phyloP scores from a whole-genome alignment of 2,888 invertebrate genomes.

The Pyrochroa serraticornis region DNA sequence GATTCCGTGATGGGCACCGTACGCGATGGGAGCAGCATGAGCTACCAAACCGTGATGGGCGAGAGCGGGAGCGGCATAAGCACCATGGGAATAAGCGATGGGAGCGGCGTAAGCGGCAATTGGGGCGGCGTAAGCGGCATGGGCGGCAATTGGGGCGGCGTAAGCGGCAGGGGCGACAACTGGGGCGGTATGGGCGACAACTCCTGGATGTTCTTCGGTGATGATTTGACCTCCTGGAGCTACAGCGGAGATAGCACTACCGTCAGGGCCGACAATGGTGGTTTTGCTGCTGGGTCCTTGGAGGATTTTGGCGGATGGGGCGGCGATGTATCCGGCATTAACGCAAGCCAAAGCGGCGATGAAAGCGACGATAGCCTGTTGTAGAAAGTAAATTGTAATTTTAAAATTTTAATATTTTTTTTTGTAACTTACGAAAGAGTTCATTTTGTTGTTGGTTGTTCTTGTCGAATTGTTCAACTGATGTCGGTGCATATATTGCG shows the following conservation, averaged over 20 bases:
- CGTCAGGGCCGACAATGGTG: slow-evolving; percentile 43
- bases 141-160: slow-evolving; percentile 14
- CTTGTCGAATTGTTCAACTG: slow-evolving; percentile 18
- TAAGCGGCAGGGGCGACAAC: slow-evolving; percentile 21
- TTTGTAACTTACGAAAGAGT: slow-evolving; percentile 42
- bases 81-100: background rate
- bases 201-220: slow-evolving; percentile 33
- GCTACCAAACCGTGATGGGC: background rate
- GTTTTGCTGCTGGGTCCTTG: slow-evolving; percentile 46
- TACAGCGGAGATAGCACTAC: slow-evolving; percentile 37
- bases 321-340: slow-evolving; percentile 38
- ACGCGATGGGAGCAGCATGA: slow-evolving; percentile 25
- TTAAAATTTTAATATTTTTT: background rate
- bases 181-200: slow-evolving; percentile 30
- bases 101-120: slow-evolving; percentile 14
- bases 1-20: too few species aligned
- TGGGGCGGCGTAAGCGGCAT: slow-evolving; percentile 23
- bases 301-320: slow-evolving; percentile 39
- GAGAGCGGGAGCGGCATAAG: slow-evolving; percentile 14
- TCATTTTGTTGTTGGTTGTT: slow-evolving; percentile 36
- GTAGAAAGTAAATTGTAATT: background rate
- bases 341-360: slow-evolving; percentile 43
- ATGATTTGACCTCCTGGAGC: slow-evolving; percentile 38
- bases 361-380: slow-evolving; percentile 33
- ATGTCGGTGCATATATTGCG: slow-evolving; percentile 14